A percentile compares a stretch with the other conserved stretches of the same genome.
Conservation (phyloP, 2,797 vertebrate species). For the Microchirus variegatus region DNA sequence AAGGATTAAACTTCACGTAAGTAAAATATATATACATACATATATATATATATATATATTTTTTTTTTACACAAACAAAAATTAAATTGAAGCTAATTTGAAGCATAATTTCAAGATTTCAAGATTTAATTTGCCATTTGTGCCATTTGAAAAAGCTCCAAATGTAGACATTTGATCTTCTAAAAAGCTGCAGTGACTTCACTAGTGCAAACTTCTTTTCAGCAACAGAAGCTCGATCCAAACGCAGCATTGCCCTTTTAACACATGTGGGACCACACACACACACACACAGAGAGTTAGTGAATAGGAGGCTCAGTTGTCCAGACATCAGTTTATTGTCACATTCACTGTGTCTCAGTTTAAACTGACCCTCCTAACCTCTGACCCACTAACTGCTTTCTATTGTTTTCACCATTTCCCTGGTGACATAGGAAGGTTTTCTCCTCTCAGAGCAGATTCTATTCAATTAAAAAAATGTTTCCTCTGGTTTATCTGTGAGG, state of each 20-base stretch:
- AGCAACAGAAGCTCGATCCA: too few species aligned
- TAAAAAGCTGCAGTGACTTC: too few species aligned
- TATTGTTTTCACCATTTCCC: slow-evolving; percentile 30
- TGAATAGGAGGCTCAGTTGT: slow-evolving; percentile 2
- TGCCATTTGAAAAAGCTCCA: too few species aligned
- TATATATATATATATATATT: too few species aligned
- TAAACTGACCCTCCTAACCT: background rate
- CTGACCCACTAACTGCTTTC: slow-evolving; percentile 17
- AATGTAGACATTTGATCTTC: too few species aligned
- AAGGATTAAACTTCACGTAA: too few species aligned
- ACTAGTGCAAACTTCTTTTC: too few species aligned
- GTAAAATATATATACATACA: too few species aligned
- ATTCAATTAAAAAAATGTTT: slow-evolving; percentile 6
- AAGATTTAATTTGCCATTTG: too few species aligned
- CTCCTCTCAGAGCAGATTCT: background rate
- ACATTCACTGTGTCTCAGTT: slow-evolving; percentile 4
- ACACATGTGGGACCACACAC: slow-evolving; percentile 5
- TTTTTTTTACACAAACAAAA: too few species aligned
- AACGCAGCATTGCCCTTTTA: background rate
- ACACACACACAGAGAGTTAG: slow-evolving; percentile 1
- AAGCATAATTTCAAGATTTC: too few species aligned
- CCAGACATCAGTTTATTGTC: background rate
- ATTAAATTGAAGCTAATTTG: too few species aligned
- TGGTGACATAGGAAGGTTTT: slow-evolving; percentile 12
- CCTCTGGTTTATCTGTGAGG: background rate